Conservation (phyloP, 2,888 invertebrate genomes). For the Synergus laeviventris region DNA sequence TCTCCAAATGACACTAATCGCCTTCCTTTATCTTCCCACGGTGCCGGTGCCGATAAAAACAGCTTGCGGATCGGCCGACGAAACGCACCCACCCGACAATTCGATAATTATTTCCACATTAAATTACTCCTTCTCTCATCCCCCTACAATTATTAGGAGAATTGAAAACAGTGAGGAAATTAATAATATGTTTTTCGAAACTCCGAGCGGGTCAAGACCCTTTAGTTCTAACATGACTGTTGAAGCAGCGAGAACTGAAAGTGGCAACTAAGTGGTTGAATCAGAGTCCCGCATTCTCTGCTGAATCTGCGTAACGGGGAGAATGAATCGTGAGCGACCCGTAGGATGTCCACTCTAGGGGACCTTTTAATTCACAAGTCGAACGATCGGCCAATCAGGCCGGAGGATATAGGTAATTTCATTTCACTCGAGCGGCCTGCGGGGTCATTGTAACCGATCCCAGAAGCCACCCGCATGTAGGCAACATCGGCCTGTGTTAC, state of each 20-base stretch:
- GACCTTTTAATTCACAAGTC: slow-evolving; percentile 64
- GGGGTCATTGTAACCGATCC: slow-evolving; percentile 69
- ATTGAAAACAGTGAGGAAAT: no score
- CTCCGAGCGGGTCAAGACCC: no score
- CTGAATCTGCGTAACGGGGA: slow-evolving; percentile 11
- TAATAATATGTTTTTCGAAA: no score
- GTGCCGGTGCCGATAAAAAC: slow-evolving; percentile 69
- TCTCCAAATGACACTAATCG: slow-evolving; percentile 76
- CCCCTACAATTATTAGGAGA: no score
- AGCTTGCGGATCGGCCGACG: slow-evolving; percentile 51
- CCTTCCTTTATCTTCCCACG: slow-evolving; percentile 76
- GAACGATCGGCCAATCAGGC: slow-evolving; percentile 62
- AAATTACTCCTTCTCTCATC: no score
- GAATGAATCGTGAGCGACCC: slow-evolving; percentile 47
- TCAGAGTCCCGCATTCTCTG: slow-evolving; percentile 42
- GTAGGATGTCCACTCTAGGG: slow-evolving; percentile 49
- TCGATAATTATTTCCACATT: slow-evolving; percentile 73
- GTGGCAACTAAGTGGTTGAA: slow-evolving; percentile 40
- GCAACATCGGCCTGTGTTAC: slow-evolving; percentile 55
- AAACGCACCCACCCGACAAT: slow-evolving; percentile 63
- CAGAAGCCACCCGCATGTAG: slow-evolving; percentile 64
- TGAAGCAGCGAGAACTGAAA: not conserved
- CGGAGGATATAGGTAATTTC: slow-evolving; percentile 69
- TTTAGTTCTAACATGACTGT: not conserved
- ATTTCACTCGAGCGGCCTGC: slow-evolving; percentile 60